phyloP scores from a whole-genome alignment of 2,797 vertebrate genomes.

The Eulemur coronatus region DNA sequence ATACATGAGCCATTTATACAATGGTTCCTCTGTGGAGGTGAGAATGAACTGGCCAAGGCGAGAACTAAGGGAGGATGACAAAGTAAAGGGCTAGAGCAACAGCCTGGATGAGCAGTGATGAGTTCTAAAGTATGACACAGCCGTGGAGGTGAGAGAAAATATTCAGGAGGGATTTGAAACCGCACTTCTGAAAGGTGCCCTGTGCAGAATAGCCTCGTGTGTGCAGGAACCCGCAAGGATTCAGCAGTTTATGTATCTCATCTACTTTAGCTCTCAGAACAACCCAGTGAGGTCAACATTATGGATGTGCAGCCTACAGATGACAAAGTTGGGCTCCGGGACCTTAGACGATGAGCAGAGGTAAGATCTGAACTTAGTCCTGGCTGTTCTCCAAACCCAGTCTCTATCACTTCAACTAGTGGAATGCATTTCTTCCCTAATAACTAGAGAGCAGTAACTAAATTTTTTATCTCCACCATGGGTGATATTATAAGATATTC shows the following conservation, averaged over 20 bases:
- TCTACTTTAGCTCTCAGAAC: too few relatives aligned
- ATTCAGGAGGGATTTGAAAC: accelerated
- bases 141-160: neutral
- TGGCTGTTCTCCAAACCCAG: neutral
- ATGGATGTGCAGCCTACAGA: accelerated
- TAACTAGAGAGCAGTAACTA: neutral
- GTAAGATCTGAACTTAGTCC: neutral
- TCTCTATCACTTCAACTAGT: neutral
- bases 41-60: neutral
- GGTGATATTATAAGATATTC: constrained; percentile 40
- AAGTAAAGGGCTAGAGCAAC: neutral
- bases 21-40: neutral
- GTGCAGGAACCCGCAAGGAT: neutral
- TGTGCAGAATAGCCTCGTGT: accelerated
- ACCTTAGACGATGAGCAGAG: neutral
- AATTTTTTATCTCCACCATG: neutral
- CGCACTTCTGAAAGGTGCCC: neutral
- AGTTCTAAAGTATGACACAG: neutral
- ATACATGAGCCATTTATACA: neutral
- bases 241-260: neutral
- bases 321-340: neutral
- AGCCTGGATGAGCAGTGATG: too few relatives aligned
- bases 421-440: constrained; percentile 49
- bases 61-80: neutral
- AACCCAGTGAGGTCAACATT: neutral